These are phyloP conservation scores for Anoplophora glabripennis DNA, from an alignment of 1,140 invertebrate genomes.

Conservation along the genomic window DNA sequence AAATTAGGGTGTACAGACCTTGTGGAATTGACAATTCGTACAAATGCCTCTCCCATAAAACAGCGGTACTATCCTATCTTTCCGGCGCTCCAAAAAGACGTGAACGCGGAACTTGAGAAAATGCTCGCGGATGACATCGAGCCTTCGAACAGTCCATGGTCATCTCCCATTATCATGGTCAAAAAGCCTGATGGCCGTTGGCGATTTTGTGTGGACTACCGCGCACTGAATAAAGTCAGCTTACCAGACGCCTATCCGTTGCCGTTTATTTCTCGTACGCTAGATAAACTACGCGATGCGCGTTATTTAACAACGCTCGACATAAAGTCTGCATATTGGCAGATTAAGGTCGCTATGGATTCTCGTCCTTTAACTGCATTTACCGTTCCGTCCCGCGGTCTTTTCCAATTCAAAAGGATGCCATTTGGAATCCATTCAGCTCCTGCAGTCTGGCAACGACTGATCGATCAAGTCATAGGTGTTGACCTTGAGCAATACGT, in stretches of 20 bases:
- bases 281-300: conserved; percentile 36
- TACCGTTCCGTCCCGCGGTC: conserved; percentile 29
- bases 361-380: conserved; percentile 40
- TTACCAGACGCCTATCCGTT: conserved; percentile 28
- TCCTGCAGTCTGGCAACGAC: conserved; percentile 45
- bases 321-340: conserved; percentile 39
- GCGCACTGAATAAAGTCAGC: conserved; percentile 10
- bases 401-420: conserved; percentile 38
- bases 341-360: conserved; percentile 33
- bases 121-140: no score
- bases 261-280: conserved; percentile 1
- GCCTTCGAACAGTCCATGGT: no score
- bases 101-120: no score
- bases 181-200: conserved; percentile 8
- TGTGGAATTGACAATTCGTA: no score
- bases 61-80: no score
- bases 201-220: conserved; percentile 17
- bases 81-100: no score
- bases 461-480: conserved; percentile 17
- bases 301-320: conserved; percentile 37
- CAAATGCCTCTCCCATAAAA: no score
- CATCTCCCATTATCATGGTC: no score
- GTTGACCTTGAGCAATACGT: conserved; percentile 21
- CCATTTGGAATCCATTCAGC: conserved; percentile 41
- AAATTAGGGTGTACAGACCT: no score